Evolutionary conservation across 2,888 invertebrate species (phyloP), one percentile per base, ranked within the genome.

Genomic region (Micoletzkya japonica): DNA sequence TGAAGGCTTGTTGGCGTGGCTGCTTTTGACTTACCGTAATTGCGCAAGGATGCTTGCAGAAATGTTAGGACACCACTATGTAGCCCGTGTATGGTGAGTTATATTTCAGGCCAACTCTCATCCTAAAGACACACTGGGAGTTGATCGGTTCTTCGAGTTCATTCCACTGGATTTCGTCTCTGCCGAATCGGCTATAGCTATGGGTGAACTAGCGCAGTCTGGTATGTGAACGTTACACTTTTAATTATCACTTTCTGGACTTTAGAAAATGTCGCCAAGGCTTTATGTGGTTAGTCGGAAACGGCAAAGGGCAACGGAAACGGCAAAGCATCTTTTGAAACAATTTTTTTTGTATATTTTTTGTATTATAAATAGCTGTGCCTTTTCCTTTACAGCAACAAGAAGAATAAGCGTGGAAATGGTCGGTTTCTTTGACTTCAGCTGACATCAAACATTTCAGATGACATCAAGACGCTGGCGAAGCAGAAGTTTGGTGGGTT

Each of bases 401-500:
- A 14, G 10, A 14, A 20, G 20, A 44, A 44, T 44, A 44, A 10
- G 10, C 44, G 10, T 17, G 20, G 20, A 14, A 14, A 44, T 44
- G 44, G 10, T 44, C 44, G 20, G 44, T 14, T 17, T 17, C 44
- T 10, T 44, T 44, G 44, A 14, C 44, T 44, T 44, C 44, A 14
- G 44, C 20, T 17, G 10, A 14, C 44, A 14, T 17, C 44, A 44
- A n/a, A 28, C 44, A 20, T 37, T 66, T 61, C 61, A 73, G 73
- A 72, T 0, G 66, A 73, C 56, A 52, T 73, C 14, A 37, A 61
- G 26, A n/a, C 34, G 4, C 34, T 61, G 20, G 70, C 70, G 60
- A 26, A 36, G 39, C 61, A 70, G 4, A 52, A 68, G 20, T 74
- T 74, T 39, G 70, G 68, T 4, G 74, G 74, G 4, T 70, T 70